phyloP scores from a whole-genome alignment of 2,113 vertebrate genomes.

The Chionomys nivalis region DNA sequence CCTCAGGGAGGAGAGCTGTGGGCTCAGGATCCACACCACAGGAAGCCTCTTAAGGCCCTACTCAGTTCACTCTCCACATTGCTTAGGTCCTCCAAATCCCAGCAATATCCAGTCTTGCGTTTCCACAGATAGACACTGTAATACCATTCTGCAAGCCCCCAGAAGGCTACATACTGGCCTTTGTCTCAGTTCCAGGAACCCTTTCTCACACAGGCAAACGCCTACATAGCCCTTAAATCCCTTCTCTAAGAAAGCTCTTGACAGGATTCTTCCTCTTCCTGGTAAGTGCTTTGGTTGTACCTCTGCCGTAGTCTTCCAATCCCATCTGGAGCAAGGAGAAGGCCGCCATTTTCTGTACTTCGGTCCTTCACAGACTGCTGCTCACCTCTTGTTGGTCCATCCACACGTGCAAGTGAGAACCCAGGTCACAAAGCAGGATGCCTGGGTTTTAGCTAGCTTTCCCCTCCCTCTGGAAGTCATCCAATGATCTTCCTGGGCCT shows the following conservation, averaged over 20 bases:
- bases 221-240: neutral
- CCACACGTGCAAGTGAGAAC: too few species aligned
- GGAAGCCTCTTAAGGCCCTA: neutral
- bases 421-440: neutral
- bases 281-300: neutral
- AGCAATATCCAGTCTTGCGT: neutral
- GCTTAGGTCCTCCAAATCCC: neutral
- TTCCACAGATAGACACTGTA: neutral
- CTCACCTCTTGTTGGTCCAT: too few species aligned
- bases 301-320: neutral
- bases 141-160: neutral
- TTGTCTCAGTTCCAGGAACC: neutral
- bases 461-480: neutral
- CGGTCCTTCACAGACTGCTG: neutral
- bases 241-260: neutral
- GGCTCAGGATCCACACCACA: neutral
- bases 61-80: neutral
- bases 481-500: neutral
- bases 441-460: neutral
- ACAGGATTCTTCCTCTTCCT: neutral
- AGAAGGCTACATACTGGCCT: neutral
- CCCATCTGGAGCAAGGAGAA: neutral
- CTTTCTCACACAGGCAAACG: neutral
- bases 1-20: neutral
- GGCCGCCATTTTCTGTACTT: neutral